Evolutionary conservation across 2,113 vertebrate genomes (phyloP).

Genomic region (Campylomormyrus tamandua): DNA sequence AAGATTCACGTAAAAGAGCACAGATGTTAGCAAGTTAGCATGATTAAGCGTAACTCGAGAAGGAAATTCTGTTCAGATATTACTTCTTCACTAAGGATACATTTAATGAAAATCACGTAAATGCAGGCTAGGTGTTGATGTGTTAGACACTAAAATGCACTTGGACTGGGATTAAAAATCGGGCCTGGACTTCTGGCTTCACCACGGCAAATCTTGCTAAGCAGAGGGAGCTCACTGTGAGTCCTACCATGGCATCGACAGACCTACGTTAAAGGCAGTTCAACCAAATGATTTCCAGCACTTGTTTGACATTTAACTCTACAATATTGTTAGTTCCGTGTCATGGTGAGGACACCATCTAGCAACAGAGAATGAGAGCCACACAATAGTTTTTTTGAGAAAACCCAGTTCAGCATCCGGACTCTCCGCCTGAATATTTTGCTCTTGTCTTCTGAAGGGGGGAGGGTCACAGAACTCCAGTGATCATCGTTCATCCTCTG

Average conservation of each 20-base stretch:
- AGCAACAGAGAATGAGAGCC: background rate
- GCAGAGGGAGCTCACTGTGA: background rate
- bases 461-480: background rate
- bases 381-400: background rate
- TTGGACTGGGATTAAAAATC: background rate
- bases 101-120: background rate
- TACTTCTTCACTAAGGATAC: background rate
- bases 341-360: background rate
- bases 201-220: background rate
- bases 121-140: background rate
- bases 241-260: background rate
- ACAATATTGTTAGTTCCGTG: background rate
- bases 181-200: background rate
- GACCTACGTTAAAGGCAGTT: background rate
- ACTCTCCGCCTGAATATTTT: background rate
- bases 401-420: background rate
- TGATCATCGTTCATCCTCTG: background rate
- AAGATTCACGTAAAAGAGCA: background rate
- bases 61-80: background rate
- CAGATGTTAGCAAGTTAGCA: background rate
- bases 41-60: background rate
- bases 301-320: background rate
- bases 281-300: background rate
- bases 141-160: background rate
- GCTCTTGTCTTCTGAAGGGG: background rate